These are phyloP conservation scores for Siniperca chuatsi DNA, from an alignment of 2,113 vertebrate species.

Conservation along the genomic window DNA sequence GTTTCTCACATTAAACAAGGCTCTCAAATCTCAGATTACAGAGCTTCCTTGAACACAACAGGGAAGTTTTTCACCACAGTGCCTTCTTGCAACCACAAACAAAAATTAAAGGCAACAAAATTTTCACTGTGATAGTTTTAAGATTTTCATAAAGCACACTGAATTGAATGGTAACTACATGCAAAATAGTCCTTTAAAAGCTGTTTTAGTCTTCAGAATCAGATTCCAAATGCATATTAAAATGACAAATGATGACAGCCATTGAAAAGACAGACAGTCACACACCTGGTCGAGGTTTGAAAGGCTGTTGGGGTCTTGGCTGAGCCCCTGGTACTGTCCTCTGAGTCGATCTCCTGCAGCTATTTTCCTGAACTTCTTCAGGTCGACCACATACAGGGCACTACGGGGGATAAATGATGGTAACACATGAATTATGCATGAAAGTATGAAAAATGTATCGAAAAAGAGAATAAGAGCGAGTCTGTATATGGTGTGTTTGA, in stretches of 20 bases:
- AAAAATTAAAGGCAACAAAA: background rate
- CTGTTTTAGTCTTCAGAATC: background rate
- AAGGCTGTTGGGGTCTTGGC: conserved; percentile 98
- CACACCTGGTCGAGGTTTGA: conserved; percentile 98
- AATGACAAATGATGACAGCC: background rate
- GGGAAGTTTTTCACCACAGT: background rate
- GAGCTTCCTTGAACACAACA: background rate
- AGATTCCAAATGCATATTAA: background rate
- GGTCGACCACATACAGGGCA: conserved; percentile 96
- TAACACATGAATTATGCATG: background rate
- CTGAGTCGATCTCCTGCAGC: conserved; percentile 96
- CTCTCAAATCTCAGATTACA: background rate
- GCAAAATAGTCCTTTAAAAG: background rate
- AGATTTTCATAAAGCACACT: background rate
- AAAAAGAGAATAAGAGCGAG: no score
- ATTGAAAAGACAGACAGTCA: background rate
- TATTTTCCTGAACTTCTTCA: conserved; percentile 98
- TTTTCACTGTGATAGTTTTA: background rate
- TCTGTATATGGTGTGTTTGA: background rate
- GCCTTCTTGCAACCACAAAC: background rate
- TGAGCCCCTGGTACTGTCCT: conserved; percentile 97
- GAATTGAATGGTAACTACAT: background rate
- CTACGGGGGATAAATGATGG: conserved; percentile 69
- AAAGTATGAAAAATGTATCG: background rate
- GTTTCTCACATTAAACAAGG: background rate